Evolutionary conservation across 2,797 vertebrate species (phyloP).

Genomic region (Balearica regulorum): DNA sequence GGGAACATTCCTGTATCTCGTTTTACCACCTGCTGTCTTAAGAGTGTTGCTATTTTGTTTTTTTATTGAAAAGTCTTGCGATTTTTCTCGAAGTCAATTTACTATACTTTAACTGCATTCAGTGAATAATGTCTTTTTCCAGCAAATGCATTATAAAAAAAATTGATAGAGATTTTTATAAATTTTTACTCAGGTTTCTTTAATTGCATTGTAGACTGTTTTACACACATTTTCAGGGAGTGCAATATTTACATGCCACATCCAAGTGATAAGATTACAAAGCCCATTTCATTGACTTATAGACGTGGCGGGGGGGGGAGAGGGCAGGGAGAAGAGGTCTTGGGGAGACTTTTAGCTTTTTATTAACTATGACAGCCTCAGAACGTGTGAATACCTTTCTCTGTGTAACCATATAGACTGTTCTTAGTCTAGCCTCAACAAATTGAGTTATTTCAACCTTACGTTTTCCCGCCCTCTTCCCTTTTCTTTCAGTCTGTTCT

Average conservation of each 20-base stretch:
- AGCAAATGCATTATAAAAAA: slow-evolving; percentile 17
- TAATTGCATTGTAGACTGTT: not conserved
- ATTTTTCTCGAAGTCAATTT: slow-evolving; percentile 54
- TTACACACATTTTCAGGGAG: not conserved
- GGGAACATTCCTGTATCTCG: slow-evolving; percentile 50
- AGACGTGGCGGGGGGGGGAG: not conserved
- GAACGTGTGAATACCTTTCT: not conserved
- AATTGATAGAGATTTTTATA: not conserved
- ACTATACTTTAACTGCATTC: not conserved
- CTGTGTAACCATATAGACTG: not conserved
- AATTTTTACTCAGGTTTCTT: slow-evolving; percentile 9
- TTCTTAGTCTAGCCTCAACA: not conserved
- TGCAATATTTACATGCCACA: not conserved
- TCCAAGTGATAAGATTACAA: not conserved
- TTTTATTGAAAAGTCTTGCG: slow-evolving; percentile 58
- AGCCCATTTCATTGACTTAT: not conserved
- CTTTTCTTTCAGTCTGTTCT: not conserved
- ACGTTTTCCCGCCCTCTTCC: not conserved
- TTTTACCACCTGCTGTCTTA: slow-evolving; percentile 64
- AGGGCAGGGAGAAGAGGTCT: not conserved
- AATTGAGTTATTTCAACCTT: not conserved
- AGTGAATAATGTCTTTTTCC: slow-evolving; percentile 30
- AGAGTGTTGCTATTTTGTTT: slow-evolving; percentile 51
- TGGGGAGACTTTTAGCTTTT: not conserved
- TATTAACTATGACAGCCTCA: not conserved